Base-by-base conservation (phyloP, 30 jellyfish, hydroid and myxozoan species). In the Hydractinia symbiolongicarpus region DNA sequence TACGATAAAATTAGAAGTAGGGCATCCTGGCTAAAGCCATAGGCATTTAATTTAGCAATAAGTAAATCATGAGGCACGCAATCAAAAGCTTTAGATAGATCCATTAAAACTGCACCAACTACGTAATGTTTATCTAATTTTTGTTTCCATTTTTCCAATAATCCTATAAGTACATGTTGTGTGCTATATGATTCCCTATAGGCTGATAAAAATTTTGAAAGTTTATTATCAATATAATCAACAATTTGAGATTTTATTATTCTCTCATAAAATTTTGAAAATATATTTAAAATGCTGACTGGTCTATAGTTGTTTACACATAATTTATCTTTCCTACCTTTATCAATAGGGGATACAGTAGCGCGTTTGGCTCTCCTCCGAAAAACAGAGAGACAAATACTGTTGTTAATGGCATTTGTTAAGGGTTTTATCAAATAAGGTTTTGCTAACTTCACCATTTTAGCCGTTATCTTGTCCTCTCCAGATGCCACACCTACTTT, bases 361-460 rank as follows among this genome's bases (percentile, higher is more conserved):
- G 87, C 82, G 53, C 87, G 82, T 21, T 79, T 79, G 51, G 66
- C 83, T n/a, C 66, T 64, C 14, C 66, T 61, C 53, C 82, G 87
- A 79, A 61, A 79, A 52, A 49, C 66, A 16, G 56, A 44, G 83
- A 40, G 51, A 10, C 62, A 52, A 8, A 79, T 79, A 67, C 87
- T 79, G 50, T 66, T 60, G 67, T 61, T n/a, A 8, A 60, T 79
- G 51, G 87, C 87, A 54, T n/a, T 40, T 19, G 87, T 79, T 79
- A 40, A 67, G 51, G 82, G 87, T 70, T 30, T 54, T 61, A 58
- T 68, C 14, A 61, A 74, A 49, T 79, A 6, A 64, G 61, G 19
- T 79, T 70, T 67, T 20, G 87, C 87, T 67, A 79, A 61, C 61
- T 55, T 51, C 79, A 79, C 83, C 82, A 79, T 66, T 79, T 60